Evolutionary conservation across 53 echinoderm and acorn worm genomes (phyloP).

Genomic region (Stichopus horrens): DNA sequence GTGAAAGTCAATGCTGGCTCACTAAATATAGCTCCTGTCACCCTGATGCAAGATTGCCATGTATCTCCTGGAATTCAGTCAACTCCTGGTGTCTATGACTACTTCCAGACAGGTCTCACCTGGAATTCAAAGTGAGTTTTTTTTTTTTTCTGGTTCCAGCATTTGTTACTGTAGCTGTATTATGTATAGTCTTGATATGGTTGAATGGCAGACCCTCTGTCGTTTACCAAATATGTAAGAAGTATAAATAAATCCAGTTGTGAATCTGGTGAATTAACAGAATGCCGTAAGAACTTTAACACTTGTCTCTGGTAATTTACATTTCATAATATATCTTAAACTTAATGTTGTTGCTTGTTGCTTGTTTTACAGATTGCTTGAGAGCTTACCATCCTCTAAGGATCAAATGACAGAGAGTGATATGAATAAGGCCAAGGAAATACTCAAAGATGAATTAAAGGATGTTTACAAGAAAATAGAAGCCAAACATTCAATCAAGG

Average conservation of each 20-base stretch:
- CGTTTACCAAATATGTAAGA: no score
- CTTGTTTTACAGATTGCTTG: background rate
- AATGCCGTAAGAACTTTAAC: no score
- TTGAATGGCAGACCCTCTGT: no score
- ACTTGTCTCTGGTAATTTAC: background rate
- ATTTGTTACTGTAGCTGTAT: no score
- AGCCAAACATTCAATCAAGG: slow-evolving; percentile 60
- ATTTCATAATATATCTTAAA: background rate
- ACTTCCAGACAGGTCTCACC: slow-evolving; percentile 31
- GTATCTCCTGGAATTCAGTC: slow-evolving; percentile 81
- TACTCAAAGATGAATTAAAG: slow-evolving; percentile 61
- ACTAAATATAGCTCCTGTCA: slow-evolving; percentile 70
- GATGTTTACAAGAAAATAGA: slow-evolving; percentile 63
- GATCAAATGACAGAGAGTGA: slow-evolving; percentile 43
- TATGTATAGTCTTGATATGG: no score
- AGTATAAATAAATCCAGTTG: no score
- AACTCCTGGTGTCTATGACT: slow-evolving; percentile 65
- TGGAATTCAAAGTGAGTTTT: slow-evolving; percentile 40
- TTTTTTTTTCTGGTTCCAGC: no score
- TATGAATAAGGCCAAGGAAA: slow-evolving; percentile 51
- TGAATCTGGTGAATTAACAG: no score
- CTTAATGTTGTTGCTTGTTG: background rate
- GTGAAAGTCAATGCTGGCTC: slow-evolving; percentile 72
- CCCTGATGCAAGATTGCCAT: slow-evolving; percentile 78
- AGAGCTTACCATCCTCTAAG: slow-evolving; percentile 47